Evolutionary conservation across 2,113 vertebrate genomes (phyloP).

Genomic region (Pachyramphus minor): DNA sequence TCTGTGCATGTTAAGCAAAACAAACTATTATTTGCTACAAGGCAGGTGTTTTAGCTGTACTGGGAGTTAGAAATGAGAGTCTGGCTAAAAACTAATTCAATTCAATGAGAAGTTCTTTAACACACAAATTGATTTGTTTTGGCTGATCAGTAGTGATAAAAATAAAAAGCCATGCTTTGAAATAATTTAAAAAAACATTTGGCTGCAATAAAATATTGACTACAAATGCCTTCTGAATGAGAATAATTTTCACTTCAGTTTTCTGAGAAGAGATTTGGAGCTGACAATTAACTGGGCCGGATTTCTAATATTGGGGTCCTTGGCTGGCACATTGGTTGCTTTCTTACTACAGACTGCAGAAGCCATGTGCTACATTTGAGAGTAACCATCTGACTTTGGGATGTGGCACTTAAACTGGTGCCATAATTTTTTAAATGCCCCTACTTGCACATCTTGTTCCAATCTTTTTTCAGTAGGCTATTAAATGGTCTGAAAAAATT

Average conservation of each 20-base stretch:
- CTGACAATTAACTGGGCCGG: not conserved
- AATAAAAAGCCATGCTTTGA: not conserved
- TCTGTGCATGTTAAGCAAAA: not conserved
- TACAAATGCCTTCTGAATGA: not conserved
- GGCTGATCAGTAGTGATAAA: conserved; percentile 28
- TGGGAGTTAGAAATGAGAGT: not conserved
- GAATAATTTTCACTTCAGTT: not conserved
- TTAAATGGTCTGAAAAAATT: not conserved
- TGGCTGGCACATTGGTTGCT: not conserved
- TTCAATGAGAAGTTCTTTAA: conserved; percentile 15
- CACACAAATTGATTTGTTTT: conserved; percentile 8
- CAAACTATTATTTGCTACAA: not conserved
- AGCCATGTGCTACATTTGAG: not conserved
- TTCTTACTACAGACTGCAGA: not conserved
- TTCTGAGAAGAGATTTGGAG: not conserved
- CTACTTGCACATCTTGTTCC: not conserved
- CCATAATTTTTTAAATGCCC: not conserved
- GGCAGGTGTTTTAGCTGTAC: not conserved
- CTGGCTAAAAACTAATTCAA: not conserved
- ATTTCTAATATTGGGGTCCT: not conserved
- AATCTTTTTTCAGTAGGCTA: not conserved
- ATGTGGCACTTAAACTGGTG: not conserved
- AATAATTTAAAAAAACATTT: conserved; percentile 1
- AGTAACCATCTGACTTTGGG: not conserved
- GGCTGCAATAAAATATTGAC: not conserved